Base-by-base conservation (phyloP, 2,797 vertebrate genomes). In the Vireo griseus region DNA sequence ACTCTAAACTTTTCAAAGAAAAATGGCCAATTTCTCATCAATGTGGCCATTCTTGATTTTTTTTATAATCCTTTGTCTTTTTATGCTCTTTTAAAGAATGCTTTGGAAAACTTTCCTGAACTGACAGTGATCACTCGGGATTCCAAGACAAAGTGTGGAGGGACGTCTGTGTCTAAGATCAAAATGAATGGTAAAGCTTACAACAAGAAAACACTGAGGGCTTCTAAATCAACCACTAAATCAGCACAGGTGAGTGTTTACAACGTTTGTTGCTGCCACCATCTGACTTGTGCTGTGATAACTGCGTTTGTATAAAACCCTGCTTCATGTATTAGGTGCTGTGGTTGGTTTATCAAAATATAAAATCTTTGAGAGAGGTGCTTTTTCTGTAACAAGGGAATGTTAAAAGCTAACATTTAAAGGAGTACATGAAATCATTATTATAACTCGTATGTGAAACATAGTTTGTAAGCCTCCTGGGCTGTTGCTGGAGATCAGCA, bases 71-170 rank as follows among this genome's bases (percentile, higher is more conserved):
- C 8, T 88, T 50, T 94, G 15, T 87, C 26, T 76, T 75, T 82
- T 25, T 92, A 9, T 88, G 40, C 74, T 95, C 82, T 95, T 10
- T 97, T 93, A 75, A 97, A 99, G 99, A 99, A 98, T 3, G 99
- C 99, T 92, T 97, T 99, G 93, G 99, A 99, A 98, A 99, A 98
- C 96, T 99, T 99, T 85, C 99, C 99, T 90, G 99, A 99, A 97
- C 98, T 99, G 94, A 98, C 99, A 13, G 98, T 99, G 94, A 98
- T 99, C 92, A 98, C 98, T 29, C 98, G 98, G 66, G 98, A 98
- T 65, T 93, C 98, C 67, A 98, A 98, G 97, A 91, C 97, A 96
- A 99, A 99, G 94, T 98, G 98, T 47, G 98, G 98, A 66, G 98
- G 98, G 96, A 97, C 97, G 0, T 95, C 98, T 37, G 96, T 98